Evolutionary conservation across 2,888 invertebrate genomes (phyloP).

Genomic region (Ptychoptera albimana): DNA sequence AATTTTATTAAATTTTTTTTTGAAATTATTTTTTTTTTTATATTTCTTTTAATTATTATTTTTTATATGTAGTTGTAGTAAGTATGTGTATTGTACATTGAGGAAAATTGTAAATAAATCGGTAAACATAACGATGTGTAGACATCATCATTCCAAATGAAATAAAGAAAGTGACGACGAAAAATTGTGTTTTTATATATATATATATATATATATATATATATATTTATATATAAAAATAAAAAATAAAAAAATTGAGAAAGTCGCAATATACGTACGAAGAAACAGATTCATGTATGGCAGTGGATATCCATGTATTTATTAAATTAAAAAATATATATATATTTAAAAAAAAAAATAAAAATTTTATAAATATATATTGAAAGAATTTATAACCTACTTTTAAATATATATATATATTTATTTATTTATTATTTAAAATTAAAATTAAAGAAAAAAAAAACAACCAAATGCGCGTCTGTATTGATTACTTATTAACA

Average conservation of each 20-base stretch:
- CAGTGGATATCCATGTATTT: background rate
- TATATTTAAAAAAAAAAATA: no score
- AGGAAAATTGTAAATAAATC: no score
- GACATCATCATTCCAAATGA: background rate
- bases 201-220: no score
- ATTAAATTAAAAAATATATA: conserved; percentile 5
- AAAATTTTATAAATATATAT: conserved; percentile 7
- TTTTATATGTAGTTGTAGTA: no score
- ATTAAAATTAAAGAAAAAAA: background rate
- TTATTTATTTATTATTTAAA: background rate
- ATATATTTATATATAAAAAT: no score
- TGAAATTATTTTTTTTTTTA: background rate
- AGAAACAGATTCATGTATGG: conserved; percentile 4
- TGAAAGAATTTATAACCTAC: conserved; percentile 10
- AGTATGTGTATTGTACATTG: no score
- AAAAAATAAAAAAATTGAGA: conserved; percentile 8
- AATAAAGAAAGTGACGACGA: conserved; percentile 10
- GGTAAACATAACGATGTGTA: no score
- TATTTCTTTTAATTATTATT: background rate
- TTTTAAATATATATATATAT: conserved; percentile 4
- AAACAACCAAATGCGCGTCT: background rate
- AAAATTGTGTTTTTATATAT: conserved; percentile 6
- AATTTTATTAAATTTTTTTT: conserved; percentile 2
- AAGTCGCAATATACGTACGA: conserved; percentile 10
- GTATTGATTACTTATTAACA: no score